These are phyloP conservation scores for Epinephelus cyanopodus DNA, from an alignment of 2,113 vertebrate species.

Conservation along the genomic window DNA sequence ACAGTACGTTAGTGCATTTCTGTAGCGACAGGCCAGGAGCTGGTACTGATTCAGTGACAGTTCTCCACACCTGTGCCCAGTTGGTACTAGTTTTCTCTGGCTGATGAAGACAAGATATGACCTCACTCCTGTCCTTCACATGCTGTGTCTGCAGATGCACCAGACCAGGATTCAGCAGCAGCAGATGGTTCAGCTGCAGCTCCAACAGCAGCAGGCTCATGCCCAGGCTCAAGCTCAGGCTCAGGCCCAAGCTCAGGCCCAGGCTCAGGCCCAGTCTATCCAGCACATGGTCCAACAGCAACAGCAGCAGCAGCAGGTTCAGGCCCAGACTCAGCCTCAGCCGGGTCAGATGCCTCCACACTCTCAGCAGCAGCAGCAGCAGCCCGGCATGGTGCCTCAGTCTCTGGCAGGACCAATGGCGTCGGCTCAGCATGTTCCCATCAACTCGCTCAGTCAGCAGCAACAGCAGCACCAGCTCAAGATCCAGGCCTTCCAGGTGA, in stretches of 20 bases:
- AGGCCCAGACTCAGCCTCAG: constrained; percentile 86
- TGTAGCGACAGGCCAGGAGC: too few species aligned
- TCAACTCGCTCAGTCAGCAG: constrained; percentile 76
- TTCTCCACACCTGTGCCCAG: too few species aligned
- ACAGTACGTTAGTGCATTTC: too few species aligned
- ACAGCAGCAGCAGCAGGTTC: constrained; percentile 78
- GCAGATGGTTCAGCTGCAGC: constrained; percentile 78
- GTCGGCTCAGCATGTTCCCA: constrained; percentile 72
- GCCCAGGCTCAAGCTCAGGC: constrained; percentile 77
- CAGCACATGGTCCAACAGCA: constrained; percentile 83
- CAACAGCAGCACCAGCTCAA: constrained; percentile 77
- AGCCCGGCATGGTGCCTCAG: constrained; percentile 77
- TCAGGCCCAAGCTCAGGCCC: constrained; percentile 78
- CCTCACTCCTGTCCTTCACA: neutral
- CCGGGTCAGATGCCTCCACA: constrained; percentile 81
- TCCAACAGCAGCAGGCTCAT: constrained; percentile 84
- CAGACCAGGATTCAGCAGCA: constrained; percentile 79
- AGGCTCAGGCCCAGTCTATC: constrained; percentile 86
- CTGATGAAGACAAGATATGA: neutral
- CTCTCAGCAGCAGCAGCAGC: constrained; percentile 74
- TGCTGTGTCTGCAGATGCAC: constrained; percentile 79
- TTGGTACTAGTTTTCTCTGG: neutral
- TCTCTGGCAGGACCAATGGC: constrained; percentile 78
- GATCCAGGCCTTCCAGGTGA: constrained; percentile 82
- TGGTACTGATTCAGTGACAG: too few species aligned